Base-by-base conservation (phyloP, 2,888 invertebrate species). In the Listrodromus nycthemerus region DNA sequence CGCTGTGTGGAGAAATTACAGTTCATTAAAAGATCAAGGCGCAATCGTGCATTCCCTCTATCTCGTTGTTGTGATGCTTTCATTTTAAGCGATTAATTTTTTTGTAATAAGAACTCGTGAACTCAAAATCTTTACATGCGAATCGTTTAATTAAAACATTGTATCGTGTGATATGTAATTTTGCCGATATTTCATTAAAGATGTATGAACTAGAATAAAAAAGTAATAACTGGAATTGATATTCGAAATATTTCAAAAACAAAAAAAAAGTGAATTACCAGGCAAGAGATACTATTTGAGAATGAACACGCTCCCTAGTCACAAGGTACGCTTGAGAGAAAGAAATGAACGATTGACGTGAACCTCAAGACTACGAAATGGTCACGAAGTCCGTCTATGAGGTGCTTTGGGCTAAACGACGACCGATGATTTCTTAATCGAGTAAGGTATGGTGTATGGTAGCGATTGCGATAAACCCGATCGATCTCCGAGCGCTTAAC, bases 401-500 rank as follows among this genome's bases (percentile, higher is more conserved):
- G 27, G 27, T 6, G 16, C 27, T 30, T 27, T 16, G 30, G 16
- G 13, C 30, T 19, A 10, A 70, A 6, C 8, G 27, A 27, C 30
- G 19, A 8, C 19, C 33, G 52, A 50, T 80, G 83, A 75, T 78
- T 75, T 85, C 80, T 85, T 83, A 81, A 85, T 85, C 78, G 78
- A 13, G 52, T 45, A 74, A 55, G 21, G 45, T 61, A 21, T 69
- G 71, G 50, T 70, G 82, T 70, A 73, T 69, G 41, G 75, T 33
- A 71, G 58, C 71, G 63, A 45, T 45, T 48, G 78, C 78, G 77
- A 83, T 81, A 81, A 83, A 73, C 52, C 52, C 75, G 81, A 85
- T 85, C 83, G 77, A 85, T 83, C 80, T 71, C 66, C 70, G 70
- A 21, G 16, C 65, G 76, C 76, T 83, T 84, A 82, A 81, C 77